These are phyloP conservation scores for Eupsittula cactorum DNA, from an alignment of 2,113 vertebrate genomes.

Conservation along the genomic window DNA sequence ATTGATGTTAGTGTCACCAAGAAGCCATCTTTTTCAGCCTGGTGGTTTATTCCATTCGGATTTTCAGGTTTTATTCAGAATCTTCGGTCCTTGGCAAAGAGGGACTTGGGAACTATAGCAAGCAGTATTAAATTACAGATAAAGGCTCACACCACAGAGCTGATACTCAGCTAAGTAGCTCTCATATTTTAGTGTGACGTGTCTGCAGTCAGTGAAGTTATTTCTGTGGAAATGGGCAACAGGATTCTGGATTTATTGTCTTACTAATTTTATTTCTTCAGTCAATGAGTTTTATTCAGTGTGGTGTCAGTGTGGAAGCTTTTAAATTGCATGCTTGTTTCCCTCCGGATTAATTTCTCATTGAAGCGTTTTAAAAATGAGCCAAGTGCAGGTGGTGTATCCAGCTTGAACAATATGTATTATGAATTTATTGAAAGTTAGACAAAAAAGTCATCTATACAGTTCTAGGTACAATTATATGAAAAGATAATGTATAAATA, in stretches of 20 bases:
- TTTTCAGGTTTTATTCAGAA: not conserved
- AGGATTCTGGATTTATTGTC: conserved; percentile 40
- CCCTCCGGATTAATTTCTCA: conserved; percentile 39
- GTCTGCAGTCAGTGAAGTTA: conserved; percentile 9
- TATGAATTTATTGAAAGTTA: conserved; percentile 40
- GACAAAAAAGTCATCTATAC: not conserved
- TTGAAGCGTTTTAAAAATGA: conserved; percentile 28
- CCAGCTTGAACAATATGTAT: conserved; percentile 1
- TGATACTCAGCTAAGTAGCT: not conserved
- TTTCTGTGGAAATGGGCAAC: not conserved
- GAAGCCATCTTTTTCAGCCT: not conserved
- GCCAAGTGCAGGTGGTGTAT: not conserved
- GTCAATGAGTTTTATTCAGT: conserved; percentile 46
- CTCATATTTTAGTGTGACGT: not conserved
- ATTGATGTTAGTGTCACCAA: not conserved
- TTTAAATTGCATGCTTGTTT: conserved; percentile 36
- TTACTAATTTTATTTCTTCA: conserved; percentile 61
- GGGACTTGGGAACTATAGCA: not conserved
- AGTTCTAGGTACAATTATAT: conserved; percentile 17
- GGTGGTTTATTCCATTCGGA: not conserved
- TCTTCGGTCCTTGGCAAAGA: not conserved
- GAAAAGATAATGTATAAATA: conserved; percentile 47
- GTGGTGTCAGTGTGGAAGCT: conserved; percentile 6
- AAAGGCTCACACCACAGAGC: not conserved
- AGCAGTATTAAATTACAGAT: not conserved